Conservation (phyloP, 2,113 vertebrate genomes). For the Chaetops frenatus region DNA sequence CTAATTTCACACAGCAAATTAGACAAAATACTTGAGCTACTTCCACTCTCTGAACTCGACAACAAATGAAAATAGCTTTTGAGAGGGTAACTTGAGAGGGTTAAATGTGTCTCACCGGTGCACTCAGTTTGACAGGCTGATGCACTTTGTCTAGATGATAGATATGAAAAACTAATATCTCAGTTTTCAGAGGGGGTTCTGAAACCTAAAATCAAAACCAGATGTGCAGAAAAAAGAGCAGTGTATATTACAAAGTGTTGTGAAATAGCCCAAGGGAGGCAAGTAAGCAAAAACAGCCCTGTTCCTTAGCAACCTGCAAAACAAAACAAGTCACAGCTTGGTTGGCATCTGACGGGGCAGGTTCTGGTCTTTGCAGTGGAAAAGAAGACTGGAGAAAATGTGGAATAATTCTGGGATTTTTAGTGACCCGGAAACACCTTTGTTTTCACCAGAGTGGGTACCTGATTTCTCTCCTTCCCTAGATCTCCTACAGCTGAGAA, state of each 20-base stretch:
- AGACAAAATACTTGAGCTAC: slow-evolving; percentile 1
- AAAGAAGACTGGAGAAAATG: slow-evolving; percentile 39
- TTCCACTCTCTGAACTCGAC: not conserved
- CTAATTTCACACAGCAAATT: slow-evolving; percentile 43
- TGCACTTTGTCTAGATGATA: slow-evolving; percentile 62
- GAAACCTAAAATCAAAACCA: slow-evolving; percentile 77
- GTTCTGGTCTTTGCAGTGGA: slow-evolving; percentile 57
- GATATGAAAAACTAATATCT: slow-evolving; percentile 66
- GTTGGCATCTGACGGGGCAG: slow-evolving; percentile 64
- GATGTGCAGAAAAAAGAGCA: slow-evolving; percentile 73
- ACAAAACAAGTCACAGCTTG: slow-evolving; percentile 75
- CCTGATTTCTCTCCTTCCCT: not conserved
- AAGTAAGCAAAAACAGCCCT: slow-evolving; percentile 80
- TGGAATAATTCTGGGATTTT: slow-evolving; percentile 12
- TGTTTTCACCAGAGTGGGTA: not conserved
- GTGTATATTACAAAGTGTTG: slow-evolving; percentile 75
- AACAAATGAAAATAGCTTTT: not conserved
- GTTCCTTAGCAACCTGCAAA: slow-evolving; percentile 75
- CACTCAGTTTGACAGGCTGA: slow-evolving; percentile 21
- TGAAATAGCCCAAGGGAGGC: slow-evolving; percentile 79
- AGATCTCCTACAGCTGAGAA: not conserved
- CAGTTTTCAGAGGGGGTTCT: slow-evolving; percentile 65
- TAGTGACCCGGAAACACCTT: slow-evolving; percentile 29
- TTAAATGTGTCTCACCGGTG: slow-evolving; percentile 45
- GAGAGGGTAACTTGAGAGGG: slow-evolving; percentile 23